Conservation (phyloP, 2,797 vertebrate species). For the Mastacembelus armatus region DNA sequence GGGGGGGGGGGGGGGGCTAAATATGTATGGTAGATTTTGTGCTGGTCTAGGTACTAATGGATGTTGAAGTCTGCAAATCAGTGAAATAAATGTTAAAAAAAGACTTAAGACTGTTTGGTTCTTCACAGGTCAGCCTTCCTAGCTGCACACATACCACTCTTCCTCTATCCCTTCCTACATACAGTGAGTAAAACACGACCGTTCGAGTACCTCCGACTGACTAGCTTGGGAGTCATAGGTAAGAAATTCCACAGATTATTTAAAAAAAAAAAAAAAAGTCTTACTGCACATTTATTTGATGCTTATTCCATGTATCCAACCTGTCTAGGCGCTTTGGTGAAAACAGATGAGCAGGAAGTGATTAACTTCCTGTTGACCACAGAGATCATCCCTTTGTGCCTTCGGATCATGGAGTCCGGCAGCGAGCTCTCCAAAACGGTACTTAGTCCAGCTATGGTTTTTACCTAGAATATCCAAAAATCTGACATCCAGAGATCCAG, state of each 20-base stretch:
- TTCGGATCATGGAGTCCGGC: constrained; percentile 98
- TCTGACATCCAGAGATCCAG: too few relatives aligned
- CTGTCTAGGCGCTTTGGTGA: constrained; percentile 92
- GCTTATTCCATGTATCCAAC: too few relatives aligned
- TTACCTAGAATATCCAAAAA: too few relatives aligned
- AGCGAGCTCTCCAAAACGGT: constrained; percentile 99
- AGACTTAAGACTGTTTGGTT: too few relatives aligned
- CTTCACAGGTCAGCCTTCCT: constrained; percentile 92
- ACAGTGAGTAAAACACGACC: constrained; percentile 98
- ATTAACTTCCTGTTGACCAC: constrained; percentile 98
- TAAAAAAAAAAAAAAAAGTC: too few relatives aligned
- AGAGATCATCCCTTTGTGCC: constrained; percentile 97
- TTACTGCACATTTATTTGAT: too few relatives aligned
- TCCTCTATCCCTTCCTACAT: constrained; percentile 97
- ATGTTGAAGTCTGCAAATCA: too few relatives aligned
- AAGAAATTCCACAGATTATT: not conserved
- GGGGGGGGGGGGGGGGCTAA: too few relatives aligned
- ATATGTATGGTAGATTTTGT: too few relatives aligned
- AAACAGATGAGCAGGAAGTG: constrained; percentile 98
- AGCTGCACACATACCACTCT: constrained; percentile 83
- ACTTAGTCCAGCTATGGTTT: constrained; percentile 39
- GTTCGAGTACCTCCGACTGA: constrained; percentile 96
- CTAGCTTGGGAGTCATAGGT: constrained; percentile 98
- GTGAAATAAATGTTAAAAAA: too few relatives aligned
- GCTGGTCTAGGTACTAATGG: too few relatives aligned